Evolutionary conservation across 2,888 invertebrate genomes (phyloP).

Genomic region (Dynastes maya): DNA sequence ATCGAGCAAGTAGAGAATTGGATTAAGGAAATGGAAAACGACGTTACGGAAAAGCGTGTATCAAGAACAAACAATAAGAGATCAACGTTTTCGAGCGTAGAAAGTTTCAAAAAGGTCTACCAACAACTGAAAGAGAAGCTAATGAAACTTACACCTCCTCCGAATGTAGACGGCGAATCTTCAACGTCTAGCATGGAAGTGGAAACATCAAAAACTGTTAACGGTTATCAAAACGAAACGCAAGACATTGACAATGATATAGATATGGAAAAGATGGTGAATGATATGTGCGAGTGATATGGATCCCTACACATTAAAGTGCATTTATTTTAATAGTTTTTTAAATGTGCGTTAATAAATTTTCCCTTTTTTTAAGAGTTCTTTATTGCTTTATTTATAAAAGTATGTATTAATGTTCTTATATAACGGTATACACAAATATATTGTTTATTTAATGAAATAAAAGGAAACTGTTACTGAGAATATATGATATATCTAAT

Average conservation of each 20-base stretch:
- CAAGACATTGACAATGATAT: slow-evolving; percentile 77
- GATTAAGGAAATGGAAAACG: slow-evolving; percentile 89
- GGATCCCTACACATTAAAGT: slow-evolving; percentile 53
- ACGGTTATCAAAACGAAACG: slow-evolving; percentile 56
- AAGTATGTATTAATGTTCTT: slow-evolving; percentile 30
- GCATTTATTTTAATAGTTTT: slow-evolving; percentile 55
- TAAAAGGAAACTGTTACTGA: slow-evolving; percentile 41
- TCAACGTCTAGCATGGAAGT: slow-evolving; percentile 59
- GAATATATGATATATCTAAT: slow-evolving; percentile 36
- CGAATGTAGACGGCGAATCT: slow-evolving; percentile 57
- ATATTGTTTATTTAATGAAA: slow-evolving; percentile 47
- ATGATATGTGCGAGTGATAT: slow-evolving; percentile 77
- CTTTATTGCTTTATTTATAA: slow-evolving; percentile 53
- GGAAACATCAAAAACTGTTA: slow-evolving; percentile 57
- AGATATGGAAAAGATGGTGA: slow-evolving; percentile 85
- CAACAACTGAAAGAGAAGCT: slow-evolving; percentile 88
- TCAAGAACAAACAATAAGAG: slow-evolving; percentile 74
- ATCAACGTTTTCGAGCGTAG: slow-evolving; percentile 66
- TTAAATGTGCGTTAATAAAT: slow-evolving; percentile 54
- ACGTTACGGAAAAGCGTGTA: slow-evolving; percentile 76
- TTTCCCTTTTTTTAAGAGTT: slow-evolving; percentile 54
- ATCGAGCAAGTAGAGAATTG: slow-evolving; percentile 90
- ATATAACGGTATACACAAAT: slow-evolving; percentile 33
- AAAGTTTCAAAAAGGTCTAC: slow-evolving; percentile 68
- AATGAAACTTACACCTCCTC: slow-evolving; percentile 85